Conservation (phyloP, 2,797 vertebrate genomes). For the Bradypus variegatus region DNA sequence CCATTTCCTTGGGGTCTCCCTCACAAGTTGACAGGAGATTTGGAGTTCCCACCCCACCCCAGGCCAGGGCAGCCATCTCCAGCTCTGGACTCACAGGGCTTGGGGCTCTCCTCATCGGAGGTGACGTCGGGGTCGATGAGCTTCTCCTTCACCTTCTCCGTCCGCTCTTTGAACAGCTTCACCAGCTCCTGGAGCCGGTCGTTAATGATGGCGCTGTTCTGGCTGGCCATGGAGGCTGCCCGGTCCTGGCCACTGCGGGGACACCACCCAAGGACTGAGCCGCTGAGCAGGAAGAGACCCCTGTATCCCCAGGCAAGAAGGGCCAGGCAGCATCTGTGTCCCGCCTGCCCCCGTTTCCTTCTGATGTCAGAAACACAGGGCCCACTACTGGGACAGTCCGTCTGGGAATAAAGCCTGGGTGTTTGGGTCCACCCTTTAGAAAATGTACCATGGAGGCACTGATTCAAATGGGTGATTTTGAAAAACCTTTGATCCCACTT, state of each 20-base stretch:
- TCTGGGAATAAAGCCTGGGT: background rate
- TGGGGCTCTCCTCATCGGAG: conserved; percentile 86
- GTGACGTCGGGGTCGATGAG: conserved; percentile 85
- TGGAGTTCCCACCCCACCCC: background rate
- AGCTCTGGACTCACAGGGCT: conserved; percentile 75
- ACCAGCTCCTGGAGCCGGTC: conserved; percentile 87
- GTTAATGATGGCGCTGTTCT: conserved; percentile 76
- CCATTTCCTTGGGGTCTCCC: background rate
- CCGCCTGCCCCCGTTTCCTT: background rate
- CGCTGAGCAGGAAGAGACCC: background rate
- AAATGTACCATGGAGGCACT: background rate
- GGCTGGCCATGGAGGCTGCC: conserved; percentile 75
- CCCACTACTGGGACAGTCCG: background rate
- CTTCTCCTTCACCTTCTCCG: conserved; percentile 84
- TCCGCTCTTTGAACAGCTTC: conserved; percentile 85
- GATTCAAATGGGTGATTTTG: background rate
- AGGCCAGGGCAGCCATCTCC: background rate
- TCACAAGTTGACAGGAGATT: background rate
- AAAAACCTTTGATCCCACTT: background rate
- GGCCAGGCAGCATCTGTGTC: background rate
- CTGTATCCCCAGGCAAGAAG: fast-evolving
- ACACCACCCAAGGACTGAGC: background rate
- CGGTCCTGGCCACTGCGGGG: conserved; percentile 73
- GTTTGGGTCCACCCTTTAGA: background rate
- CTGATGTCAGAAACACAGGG: background rate